Percentiles rank a stretch among this genome's conserved stretches.
phyloP scores from a whole-genome alignment of 2,888 invertebrate species.

The Lacanobia oleracea region DNA sequence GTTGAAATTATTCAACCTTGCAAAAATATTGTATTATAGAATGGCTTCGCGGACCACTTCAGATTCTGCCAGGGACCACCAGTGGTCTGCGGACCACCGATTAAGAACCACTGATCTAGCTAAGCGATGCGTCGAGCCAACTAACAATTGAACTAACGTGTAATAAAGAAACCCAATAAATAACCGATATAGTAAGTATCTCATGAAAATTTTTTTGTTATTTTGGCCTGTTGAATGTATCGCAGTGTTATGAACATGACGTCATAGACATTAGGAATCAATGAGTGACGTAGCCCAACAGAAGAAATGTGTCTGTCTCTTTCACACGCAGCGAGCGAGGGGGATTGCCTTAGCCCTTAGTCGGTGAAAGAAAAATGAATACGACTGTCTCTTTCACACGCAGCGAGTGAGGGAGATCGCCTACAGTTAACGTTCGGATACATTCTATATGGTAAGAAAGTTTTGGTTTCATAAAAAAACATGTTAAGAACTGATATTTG shows the following conservation, averaged over 20 bases:
- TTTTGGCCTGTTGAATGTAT: slow-evolving; percentile 28
- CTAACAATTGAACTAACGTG: no score
- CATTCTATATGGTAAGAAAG: neutral
- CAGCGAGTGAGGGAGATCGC: neutral
- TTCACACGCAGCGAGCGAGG: neutral
- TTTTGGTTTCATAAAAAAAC: neutral
- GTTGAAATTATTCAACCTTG: no score
- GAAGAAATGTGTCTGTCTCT: slow-evolving; percentile 11
- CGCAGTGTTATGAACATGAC: neutral
- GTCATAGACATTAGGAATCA: slow-evolving; percentile 3
- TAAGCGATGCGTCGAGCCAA: no score
- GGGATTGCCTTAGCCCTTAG: slow-evolving; percentile 4
- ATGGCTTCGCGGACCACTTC: no score
- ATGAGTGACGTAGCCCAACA: slow-evolving; percentile 13
- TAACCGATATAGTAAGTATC: no score
- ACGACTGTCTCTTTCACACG: slow-evolving; percentile 15
- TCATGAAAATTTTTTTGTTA: neutral
- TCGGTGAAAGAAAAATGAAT: neutral
- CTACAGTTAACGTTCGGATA: slow-evolving; percentile 30
- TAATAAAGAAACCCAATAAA: no score
- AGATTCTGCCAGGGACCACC: no score
- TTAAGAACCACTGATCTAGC: no score
- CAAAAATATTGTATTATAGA: no score
- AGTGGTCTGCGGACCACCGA: no score
- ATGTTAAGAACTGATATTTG: neutral